Evolutionary conservation across 2,888 invertebrate species (phyloP), one percentile per base, ranked within the genome.

Genomic region (Himalopsyche japonica): DNA sequence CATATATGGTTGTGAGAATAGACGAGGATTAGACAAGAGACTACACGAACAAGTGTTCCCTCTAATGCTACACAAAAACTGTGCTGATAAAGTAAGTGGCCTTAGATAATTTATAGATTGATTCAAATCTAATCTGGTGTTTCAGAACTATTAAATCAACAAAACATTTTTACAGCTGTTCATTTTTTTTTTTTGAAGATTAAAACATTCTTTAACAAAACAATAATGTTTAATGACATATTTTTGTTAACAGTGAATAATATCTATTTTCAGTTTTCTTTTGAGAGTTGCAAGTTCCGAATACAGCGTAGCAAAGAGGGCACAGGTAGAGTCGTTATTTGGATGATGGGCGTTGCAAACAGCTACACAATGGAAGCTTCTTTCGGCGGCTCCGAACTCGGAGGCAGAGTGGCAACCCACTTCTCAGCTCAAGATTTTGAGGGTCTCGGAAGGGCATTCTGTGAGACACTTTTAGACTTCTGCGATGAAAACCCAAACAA

Each of bases 361-460:
- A 98, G 98, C 90, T 98, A 97, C 89, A 98, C 98, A 5, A 95
- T 98, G 94, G 98, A 98, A 92, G 98, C 98, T 8, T 98, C 98
- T 0, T 97, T 98, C 90, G 97, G 97, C 80, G 98, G 98, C 12
- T 97, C 98, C 2, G 95, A 95, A 87, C 91, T 98, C 83, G 97
- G 97, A 3, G 95, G 95, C 76, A 94, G 97, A 89, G 93, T 94
- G 88, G 96, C 96, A 6, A 97, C 96, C 27, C 98, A 98, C 90
- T 98, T 98, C 89, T 95, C 94, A 34, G 95, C 95, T n/a, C 92
- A 93, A 89, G 92, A 93, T 87, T 93, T 91, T 85, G 92, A 93
- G 88, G 94, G 95, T 88, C 94, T 98, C 90, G 98, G 98, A 5
- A 94, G 95, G 88, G 95, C 96, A 70, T 98, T 98, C 91, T 98